phyloP scores from a whole-genome alignment of 35 echinoderm and acorn worm genomes.

The Amphiura filiformis region DNA sequence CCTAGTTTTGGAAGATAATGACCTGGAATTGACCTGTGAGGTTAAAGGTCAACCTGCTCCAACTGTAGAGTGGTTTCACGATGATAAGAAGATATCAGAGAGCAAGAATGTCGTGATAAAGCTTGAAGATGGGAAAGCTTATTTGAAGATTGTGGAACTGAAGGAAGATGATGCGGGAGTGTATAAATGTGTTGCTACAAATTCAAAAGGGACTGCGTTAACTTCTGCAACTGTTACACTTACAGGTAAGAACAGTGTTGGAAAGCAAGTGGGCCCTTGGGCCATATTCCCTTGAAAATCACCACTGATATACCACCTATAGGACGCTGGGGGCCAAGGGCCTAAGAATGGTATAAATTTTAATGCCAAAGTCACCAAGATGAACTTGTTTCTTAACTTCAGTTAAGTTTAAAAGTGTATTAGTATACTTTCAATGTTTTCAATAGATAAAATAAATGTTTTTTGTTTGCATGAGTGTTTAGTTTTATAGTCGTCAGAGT shows the following conservation, averaged over 20 bases:
- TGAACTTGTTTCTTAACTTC: too few species aligned
- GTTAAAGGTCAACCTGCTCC: slow-evolving; percentile 71
- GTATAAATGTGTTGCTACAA: slow-evolving; percentile 80
- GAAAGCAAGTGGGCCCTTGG: neutral
- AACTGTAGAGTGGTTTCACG: slow-evolving; percentile 64
- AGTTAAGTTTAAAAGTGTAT: too few species aligned
- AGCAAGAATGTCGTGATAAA: slow-evolving; percentile 49
- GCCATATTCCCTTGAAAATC: neutral
- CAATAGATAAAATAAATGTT: too few species aligned
- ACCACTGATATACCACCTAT: neutral
- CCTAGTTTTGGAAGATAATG: slow-evolving; percentile 52
- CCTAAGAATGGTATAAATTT: neutral
- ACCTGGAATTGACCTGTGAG: slow-evolving; percentile 67
- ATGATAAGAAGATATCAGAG: slow-evolving; percentile 34
- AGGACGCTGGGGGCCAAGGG: neutral
- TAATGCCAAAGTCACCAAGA: too few species aligned
- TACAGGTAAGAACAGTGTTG: slow-evolving; percentile 81
- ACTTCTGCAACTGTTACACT: slow-evolving; percentile 64
- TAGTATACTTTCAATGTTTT: too few species aligned
- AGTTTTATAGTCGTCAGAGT: too few species aligned
- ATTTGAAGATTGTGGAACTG: slow-evolving; percentile 53
- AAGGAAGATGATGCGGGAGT: slow-evolving; percentile 64
- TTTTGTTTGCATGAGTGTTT: too few species aligned
- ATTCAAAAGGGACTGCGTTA: slow-evolving; percentile 48
- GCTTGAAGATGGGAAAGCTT: slow-evolving; percentile 58